Base-by-base conservation (phyloP, 1,140 invertebrate genomes). In the Bacillus rossius region DNA sequence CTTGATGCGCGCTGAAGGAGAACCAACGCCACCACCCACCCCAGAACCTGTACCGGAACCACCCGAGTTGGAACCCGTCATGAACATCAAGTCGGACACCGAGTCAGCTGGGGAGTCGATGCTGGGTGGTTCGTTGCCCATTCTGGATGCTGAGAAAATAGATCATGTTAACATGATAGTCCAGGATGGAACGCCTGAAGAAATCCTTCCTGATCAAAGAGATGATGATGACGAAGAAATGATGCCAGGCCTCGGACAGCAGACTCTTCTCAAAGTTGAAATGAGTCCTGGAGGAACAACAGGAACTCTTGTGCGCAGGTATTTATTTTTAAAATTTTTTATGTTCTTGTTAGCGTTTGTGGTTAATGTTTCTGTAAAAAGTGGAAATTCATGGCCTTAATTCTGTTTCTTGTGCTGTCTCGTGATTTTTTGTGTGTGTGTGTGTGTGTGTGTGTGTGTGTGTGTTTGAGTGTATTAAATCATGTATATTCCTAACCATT, bases 211-310 rank as follows among this genome's bases (percentile, higher is more conserved):
- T 42, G 53, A 55, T 23, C 42, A 22, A 19, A 20, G 53, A 42
- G 53, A 55, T 16, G 34, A 17, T 8, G 37, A 55, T 0, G 53
- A 55, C 13, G 48, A 50, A 29, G 29, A 34, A 4, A 34, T 34
- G 29, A 34, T 34, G 29, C 29, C 4, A 34, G 29, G 29, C 4
- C 29, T 34, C 10, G 29, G 29, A 4, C 29, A 51, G 49, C n/a
- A 20, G 23, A 58, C 50, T 13, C 16, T 86, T 0, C 84, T 73
- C 62, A 72, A 83, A 73, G 81, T 85, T 8, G 83, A 84, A 62
- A 84, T 84, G 82, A 83, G 81, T 47, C 82, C 82, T 0, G 82
- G 83, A 10, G 83, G 83, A 7, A 84, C 83, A 2, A 84, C 81
- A 1, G 81, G 81, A 16, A 83, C 79, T 56, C 75, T 84, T 34